Evolutionary conservation across 2,888 invertebrate genomes (phyloP).

Genomic region (Elmis aenea): DNA sequence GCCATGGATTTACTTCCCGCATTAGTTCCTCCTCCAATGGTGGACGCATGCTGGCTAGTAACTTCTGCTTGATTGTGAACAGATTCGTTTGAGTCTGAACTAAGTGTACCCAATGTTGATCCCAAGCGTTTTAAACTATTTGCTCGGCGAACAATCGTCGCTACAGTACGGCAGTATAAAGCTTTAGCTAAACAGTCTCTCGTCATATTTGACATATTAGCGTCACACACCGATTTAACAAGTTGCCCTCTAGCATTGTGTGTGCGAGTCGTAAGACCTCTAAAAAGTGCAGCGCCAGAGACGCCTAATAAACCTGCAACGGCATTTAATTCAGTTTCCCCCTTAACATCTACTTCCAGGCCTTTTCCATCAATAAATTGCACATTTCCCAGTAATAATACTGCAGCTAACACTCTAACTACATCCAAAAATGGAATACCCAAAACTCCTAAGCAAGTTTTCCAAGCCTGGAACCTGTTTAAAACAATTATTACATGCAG

Average conservation of each 20-base stretch:
- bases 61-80: constrained; percentile 83
- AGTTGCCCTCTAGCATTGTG: constrained; percentile 73
- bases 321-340: constrained; percentile 78
- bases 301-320: constrained; percentile 81
- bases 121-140: constrained; percentile 86
- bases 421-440: constrained; percentile 94
- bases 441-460: constrained; percentile 80
- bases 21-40: constrained; percentile 64
- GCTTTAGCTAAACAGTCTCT: constrained; percentile 87
- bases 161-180: constrained; percentile 89
- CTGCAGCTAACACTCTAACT: constrained; percentile 84
- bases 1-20: constrained; percentile 89
- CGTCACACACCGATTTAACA: constrained; percentile 75
- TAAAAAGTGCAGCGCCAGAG: constrained; percentile 66
- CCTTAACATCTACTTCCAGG: constrained; percentile 71
- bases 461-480: constrained; percentile 82
- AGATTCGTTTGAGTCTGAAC: constrained; percentile 88
- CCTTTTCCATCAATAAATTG: constrained; percentile 78
- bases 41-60: constrained; percentile 79
- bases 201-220: constrained; percentile 83
- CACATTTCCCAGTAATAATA: constrained; percentile 86
- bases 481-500: constrained; percentile 6
- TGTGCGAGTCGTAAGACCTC: constrained; percentile 79
- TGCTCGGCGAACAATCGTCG: constrained; percentile 87
- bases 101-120: constrained; percentile 75